Base-by-base conservation (phyloP, 1,140 invertebrate species). In the Tenebrio molitor region DNA sequence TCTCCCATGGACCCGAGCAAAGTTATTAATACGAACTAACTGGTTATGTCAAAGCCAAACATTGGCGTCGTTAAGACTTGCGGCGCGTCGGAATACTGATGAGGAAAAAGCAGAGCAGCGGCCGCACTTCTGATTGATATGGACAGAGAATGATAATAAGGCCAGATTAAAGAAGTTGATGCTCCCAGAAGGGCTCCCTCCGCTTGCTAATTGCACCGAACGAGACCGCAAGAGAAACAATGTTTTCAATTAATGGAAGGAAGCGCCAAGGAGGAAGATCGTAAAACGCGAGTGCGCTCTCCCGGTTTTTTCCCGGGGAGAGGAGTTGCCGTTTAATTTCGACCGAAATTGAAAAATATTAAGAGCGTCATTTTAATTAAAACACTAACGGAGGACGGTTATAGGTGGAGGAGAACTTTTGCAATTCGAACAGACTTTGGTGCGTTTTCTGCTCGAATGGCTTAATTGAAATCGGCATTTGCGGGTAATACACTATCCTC, bases 21-120 rank as follows among this genome's bases (percentile, higher is more conserved):
- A 83, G 81, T 83, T 83, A 83, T 83, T 83, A 83, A 83, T 83
- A 82, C 79, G 80, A 79, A 82, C 81, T 82, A 83, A 83, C 82
- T 83, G 82, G 82, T 83, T 83, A 83, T 83, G 82, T 83, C 82
- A 83, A 83, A 83, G 75, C 82, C 82, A 83, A 83, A 80, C 80
- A 81, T 81, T 75, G 80, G 71, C 78, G 69, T 81, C 80, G 80
- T 81, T 81, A 81, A 77, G 74, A 72, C 71, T 73, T 68, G 73
- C 75, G 58, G 46, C 71, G 77, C 75, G 71, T 65, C 72, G 76
- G 81, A 82, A 82, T 82, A 82, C 81, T 82, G 80, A 82, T 82
- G 80, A 82, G 79, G 78, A 77, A 77, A 78, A 81, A 76, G 44
- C 65, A 67, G 36, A 44, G 67, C 74, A 72, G 71, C 70, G 42